phyloP scores from a whole-genome alignment of 2,113 vertebrate genomes.

The Catharus fuscescens region DNA sequence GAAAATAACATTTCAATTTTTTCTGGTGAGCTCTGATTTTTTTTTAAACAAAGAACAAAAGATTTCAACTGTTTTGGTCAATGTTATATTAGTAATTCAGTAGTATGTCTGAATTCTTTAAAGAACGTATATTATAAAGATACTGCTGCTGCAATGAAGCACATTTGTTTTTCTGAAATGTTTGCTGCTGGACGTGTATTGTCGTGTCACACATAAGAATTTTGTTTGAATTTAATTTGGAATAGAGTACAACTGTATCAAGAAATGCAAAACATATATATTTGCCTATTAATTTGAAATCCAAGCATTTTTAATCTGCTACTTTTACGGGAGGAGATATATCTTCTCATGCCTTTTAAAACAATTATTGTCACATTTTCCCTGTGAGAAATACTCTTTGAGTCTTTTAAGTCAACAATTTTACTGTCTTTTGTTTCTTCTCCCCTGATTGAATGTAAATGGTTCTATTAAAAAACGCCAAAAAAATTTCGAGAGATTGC shows the following conservation, averaged over 20 bases:
- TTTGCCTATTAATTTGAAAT: not conserved
- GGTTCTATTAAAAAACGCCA: not conserved
- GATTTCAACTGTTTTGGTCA: not conserved
- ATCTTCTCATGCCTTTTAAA: not conserved
- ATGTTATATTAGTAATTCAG: not conserved
- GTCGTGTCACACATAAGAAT: not conserved
- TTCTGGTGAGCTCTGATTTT: not conserved
- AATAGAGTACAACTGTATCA: not conserved
- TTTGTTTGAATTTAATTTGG: not conserved
- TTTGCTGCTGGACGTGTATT: not conserved
- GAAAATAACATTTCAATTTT: slow-evolving; percentile 25
- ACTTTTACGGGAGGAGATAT: not conserved
- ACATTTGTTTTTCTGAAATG: not conserved
- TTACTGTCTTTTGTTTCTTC: not conserved
- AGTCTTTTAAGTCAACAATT: not conserved
- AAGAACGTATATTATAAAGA: not conserved
- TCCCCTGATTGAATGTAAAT: not conserved
- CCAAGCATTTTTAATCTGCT: not conserved
- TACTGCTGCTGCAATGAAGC: not conserved
- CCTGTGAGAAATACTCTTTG: not conserved
- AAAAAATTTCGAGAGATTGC: not conserved
- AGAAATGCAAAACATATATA: not conserved
- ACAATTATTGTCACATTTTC: not conserved
- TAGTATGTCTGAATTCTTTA: not conserved
- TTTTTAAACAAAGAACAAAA: not conserved